A percentile compares a stretch with the other conserved stretches of the same genome.
Evolutionary conservation across 2,797 vertebrate species (phyloP).

Genomic region (Gadopsis marmoratus): DNA sequence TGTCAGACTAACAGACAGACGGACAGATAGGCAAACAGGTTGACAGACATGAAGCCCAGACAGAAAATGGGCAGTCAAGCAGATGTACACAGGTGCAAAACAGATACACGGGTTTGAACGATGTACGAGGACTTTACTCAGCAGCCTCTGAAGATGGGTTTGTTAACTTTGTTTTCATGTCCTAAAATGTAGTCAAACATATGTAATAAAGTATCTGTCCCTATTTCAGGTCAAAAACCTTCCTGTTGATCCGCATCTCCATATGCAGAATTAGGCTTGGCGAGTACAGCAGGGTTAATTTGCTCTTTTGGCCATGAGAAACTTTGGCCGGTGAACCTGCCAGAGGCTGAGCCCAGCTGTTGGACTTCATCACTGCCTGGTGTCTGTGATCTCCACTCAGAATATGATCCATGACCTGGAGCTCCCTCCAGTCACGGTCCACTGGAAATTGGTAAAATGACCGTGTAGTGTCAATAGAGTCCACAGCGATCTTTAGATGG

Average conservation of each 20-base stretch:
- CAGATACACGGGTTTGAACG: slow-evolving; percentile 16
- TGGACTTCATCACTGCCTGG: slow-evolving; percentile 14
- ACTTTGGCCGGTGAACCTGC: slow-evolving; percentile 7
- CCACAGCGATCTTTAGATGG: neutral
- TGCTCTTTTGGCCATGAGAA: slow-evolving; percentile 24
- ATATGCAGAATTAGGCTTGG: slow-evolving; percentile 14
- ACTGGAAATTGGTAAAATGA: neutral
- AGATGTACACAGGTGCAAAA: slow-evolving; percentile 18
- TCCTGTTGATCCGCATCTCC: slow-evolving; percentile 28
- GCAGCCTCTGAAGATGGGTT: slow-evolving; percentile 7
- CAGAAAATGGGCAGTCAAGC: slow-evolving; percentile 21
- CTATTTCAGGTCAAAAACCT: slow-evolving; percentile 21
- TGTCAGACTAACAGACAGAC: slow-evolving; percentile 42
- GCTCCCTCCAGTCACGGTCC: slow-evolving; percentile 1
- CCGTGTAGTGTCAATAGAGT: neutral
- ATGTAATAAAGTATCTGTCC: neutral
- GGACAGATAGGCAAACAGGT: slow-evolving; percentile 36
- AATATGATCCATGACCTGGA: slow-evolving; percentile 7
- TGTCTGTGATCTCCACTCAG: slow-evolving; percentile 15
- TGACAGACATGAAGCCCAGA: slow-evolving; percentile 31
- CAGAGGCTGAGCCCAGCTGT: slow-evolving; percentile 40
- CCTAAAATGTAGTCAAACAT: neutral
- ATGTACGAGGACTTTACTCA: neutral
- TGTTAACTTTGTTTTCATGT: neutral
- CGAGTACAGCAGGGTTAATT: slow-evolving; percentile 16